phyloP scores from a whole-genome alignment of 2,113 vertebrate species.

The Lethenteron reissneri region DNA sequence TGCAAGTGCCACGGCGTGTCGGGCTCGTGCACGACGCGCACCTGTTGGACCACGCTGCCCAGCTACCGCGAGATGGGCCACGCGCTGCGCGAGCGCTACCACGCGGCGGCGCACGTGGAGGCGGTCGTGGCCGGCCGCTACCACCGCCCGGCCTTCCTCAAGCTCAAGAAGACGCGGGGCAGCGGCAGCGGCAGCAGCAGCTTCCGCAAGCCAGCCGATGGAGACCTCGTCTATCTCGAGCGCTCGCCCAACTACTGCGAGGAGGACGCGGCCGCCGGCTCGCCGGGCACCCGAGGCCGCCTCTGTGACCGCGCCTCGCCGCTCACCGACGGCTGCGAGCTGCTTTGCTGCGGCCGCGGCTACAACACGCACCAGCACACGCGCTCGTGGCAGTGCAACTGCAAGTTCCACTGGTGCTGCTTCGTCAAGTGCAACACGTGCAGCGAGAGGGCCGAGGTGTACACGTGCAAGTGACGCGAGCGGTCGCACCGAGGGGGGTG shows the following conservation, averaged over 20 bases:
- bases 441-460: constrained; percentile 88
- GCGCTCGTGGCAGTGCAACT: constrained; percentile 93
- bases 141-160: constrained; percentile 5
- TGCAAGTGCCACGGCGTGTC: constrained; percentile 33
- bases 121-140: rapidly evolving
- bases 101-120: constrained; percentile 29
- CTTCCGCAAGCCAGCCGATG: constrained; percentile 84
- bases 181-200: no score
- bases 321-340: constrained; percentile 63
- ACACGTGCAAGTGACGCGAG: constrained; percentile 57
- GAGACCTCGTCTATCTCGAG: constrained; percentile 86
- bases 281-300: constrained; percentile 66
- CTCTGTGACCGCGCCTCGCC: constrained; percentile 89
- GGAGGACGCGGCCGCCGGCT: constrained; percentile 57
- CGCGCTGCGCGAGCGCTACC: constrained; percentile 32
- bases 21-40: constrained; percentile 29
- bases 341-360: constrained; percentile 91
- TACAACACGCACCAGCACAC: constrained; percentile 98
- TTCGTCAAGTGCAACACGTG: constrained; percentile 96
- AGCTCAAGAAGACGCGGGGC: neutral
- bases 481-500: neutral
- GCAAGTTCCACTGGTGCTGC: constrained; percentile 98
- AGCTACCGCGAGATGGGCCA: constrained; percentile 25
- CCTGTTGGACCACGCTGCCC: constrained; percentile 40
- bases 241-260: constrained; percentile 94